Evolutionary conservation across 2,113 vertebrate species (phyloP), one percentile per base, ranked within the genome.

Genomic region (Neoarius graeffei): DNA sequence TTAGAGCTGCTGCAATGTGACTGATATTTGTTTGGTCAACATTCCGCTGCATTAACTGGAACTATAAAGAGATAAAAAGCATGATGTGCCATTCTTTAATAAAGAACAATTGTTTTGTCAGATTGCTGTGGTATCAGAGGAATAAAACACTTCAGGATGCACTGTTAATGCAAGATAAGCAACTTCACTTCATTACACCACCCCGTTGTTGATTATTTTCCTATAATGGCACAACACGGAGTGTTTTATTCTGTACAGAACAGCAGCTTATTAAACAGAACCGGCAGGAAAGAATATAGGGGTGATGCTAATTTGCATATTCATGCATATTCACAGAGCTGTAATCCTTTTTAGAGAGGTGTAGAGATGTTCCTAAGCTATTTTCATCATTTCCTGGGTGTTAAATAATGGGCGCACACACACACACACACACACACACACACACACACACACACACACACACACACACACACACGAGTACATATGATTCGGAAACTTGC

Each of bases 381-480:
- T 80, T 80, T 80, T 57, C 14, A 15, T 25, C 14, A 57, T n/a
- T 57, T 80, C 77, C n/a, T 80, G 52, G 2, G 52, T 80, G n/a
- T 80, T 57, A 35, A 81, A 60, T 27, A 30, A 57, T 14, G 1
- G 1, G 5, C 80, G 30, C 73, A 76, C 73, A 81, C 80, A 83
- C 59, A 83, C 59, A 62, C 8, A 83, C 59, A 67, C 42, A 57
- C 73, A 76, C 73, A 81, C 80, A 83, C 59, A 83, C 59, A 62
- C 8, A 83, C 59, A 67, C 42, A 57, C 73, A 76, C 73, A 81
- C 80, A 83, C 59, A 83, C 59, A 62, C 8, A 83, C 59, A 57
- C 73, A 76, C 73, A 81, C 80, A 83, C 59, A 83, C 59, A 62
- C 8, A 83, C 59, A 67, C 42, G 66, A 48, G 57, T 56, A 66